Percentiles rank a stretch among this genome's conserved stretches.
Evolutionary conservation across 2,797 vertebrate species (phyloP).

Genomic region (Ataeniobius toweri): DNA sequence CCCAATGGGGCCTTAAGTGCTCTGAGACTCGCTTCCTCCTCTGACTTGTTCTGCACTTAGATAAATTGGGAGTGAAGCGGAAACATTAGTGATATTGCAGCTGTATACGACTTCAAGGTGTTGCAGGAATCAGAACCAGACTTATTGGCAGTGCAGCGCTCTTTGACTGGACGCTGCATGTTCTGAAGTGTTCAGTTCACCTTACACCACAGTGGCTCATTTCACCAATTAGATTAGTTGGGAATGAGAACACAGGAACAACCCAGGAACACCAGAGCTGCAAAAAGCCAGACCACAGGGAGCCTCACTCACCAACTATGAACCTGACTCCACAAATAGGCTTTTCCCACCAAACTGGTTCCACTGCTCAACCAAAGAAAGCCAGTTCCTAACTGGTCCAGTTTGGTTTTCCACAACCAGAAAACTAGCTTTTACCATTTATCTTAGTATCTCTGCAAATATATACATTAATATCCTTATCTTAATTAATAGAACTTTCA

Average conservation of each 20-base stretch:
- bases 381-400: neutral
- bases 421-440: neutral
- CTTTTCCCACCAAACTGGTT: neutral
- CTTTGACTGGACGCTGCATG: slow-evolving; percentile 15
- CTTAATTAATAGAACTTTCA: neutral
- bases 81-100: slow-evolving; percentile 27
- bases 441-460: neutral
- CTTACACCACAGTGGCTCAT: slow-evolving; percentile 33
- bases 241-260: slow-evolving; percentile 27
- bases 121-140: slow-evolving; percentile 14
- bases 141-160: slow-evolving; percentile 1
- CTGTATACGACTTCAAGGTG: neutral
- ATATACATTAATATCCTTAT: neutral
- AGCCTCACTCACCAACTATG: slow-evolving; percentile 44
- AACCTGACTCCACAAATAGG: neutral
- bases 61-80: slow-evolving; percentile 43
- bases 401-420: neutral
- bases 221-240: slow-evolving; percentile 12
- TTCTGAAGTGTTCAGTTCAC: slow-evolving; percentile 47
- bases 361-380: neutral
- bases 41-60: slow-evolving; percentile 47
- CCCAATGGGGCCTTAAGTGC: slow-evolving; percentile 69
- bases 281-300: slow-evolving; percentile 56
- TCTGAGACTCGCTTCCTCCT: slow-evolving; percentile 56
- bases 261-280: slow-evolving; percentile 35